Percentiles rank a stretch among this genome's conserved stretches.
These are phyloP conservation scores for Cephalopachus bancanus DNA, from an alignment of 2,797 vertebrate species.

Conservation along the genomic window DNA sequence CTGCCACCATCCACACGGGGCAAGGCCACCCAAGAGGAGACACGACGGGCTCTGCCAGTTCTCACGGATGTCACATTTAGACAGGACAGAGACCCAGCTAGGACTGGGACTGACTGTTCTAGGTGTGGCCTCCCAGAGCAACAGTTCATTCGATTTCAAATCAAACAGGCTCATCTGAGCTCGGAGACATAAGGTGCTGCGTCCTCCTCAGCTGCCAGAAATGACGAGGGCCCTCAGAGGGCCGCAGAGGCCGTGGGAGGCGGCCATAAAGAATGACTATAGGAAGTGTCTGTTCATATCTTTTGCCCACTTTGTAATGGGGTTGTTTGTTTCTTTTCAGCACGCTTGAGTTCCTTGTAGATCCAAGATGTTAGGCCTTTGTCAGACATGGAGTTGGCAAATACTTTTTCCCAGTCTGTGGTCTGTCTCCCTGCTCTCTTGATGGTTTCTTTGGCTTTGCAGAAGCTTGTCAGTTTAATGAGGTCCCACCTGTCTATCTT, in stretches of 20 bases:
- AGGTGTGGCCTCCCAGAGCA: background rate
- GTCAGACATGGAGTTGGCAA: too few species aligned
- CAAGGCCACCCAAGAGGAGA: background rate
- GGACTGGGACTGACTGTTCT: background rate
- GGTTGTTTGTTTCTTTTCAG: too few species aligned
- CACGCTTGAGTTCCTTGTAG: too few species aligned
- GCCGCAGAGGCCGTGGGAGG: background rate
- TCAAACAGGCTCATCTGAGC: background rate
- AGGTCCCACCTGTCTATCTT: too few species aligned
- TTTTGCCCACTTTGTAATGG: too few species aligned
- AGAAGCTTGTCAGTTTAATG: too few species aligned
- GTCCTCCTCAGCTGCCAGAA: too few species aligned
- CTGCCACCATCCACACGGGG: fast-evolving
- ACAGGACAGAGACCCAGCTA: background rate
- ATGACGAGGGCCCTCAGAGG: too few species aligned
- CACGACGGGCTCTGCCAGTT: fast-evolving
- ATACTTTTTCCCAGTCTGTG: too few species aligned
- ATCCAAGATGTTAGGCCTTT: too few species aligned
- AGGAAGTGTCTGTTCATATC: background rate
- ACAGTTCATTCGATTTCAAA: background rate
- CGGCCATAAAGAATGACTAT: background rate
- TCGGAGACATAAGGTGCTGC: fast-evolving
- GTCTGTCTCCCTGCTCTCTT: too few species aligned
- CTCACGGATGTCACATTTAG: background rate
- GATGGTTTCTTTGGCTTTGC: too few species aligned